Base-by-base conservation (phyloP, 1,140 invertebrate species). In the Hylyphantes graminicola region DNA sequence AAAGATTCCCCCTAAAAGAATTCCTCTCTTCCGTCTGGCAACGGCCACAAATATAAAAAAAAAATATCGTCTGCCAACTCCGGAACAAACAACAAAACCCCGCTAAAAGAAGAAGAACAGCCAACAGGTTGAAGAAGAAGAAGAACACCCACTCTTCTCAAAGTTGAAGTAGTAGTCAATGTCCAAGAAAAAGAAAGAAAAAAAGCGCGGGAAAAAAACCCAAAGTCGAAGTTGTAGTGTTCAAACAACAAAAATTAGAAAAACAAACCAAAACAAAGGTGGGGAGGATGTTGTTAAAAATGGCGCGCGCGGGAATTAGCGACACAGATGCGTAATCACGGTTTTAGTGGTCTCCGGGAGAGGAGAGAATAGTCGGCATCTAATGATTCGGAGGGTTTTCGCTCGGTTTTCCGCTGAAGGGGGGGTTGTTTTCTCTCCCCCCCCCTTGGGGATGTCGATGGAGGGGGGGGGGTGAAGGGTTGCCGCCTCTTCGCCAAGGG, bases 61-160 rank as follows among this genome's bases (percentile, higher is more conserved):
- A 81, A 74, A 65, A 48, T 73, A 73, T 65, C 68, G 70, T 74
- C 68, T 74, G 70, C 59, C 78, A 61, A 61, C 70, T 50, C 70
- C 70, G 70, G 70, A 82, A 82, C 79, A 82, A 82, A 82, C 70
- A 82, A 82, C 80, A 74, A 74, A 82, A 64, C 64, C 51, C 17
- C 70, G 35, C 21, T n/a, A 70, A 57, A 54, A 72, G 64, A 35
- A 35, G 35, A 35, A 35, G 35, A 35, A 35, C 78, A 81, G 80
- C 80, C 80, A 82, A 82, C 80, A 82, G 80, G 80, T 82, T 82
- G 80, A 82, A 82, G 74, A 57, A 82, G 80, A 72, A 74, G 74
- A 82, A 74, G 74, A 70, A 74, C n/a, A n/a, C n/a, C 80, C 73
- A 82, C 80, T 82, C 80, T 17, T 65, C 80, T 82, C 80, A 50